Evolutionary conservation across 2,888 invertebrate genomes (phyloP), one percentile per base, ranked within the genome.

Genomic region (Xestia sexstrigata): DNA sequence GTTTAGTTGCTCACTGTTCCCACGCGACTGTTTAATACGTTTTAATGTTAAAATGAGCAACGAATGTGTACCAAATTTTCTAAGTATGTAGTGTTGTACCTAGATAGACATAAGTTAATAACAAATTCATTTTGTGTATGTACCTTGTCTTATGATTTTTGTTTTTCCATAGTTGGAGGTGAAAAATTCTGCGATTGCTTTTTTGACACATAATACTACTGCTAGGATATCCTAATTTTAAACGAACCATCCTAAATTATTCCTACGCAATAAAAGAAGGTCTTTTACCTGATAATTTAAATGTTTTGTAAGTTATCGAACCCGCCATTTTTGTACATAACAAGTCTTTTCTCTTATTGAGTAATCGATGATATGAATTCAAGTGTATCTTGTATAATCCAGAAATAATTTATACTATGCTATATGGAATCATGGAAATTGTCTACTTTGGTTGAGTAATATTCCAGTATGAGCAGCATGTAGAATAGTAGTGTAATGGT

Each of bases 1-100:
- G 88, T 94, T 94, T 89, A 89, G 93, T 95, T 94, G 94, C 94
- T 93, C 93, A 90, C 90, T 86, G 83, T 88, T 87, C 86, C 90
- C 89, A 88, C 83, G 90, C 89, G 90, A 92, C 88, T 89, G 82
- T 88, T 85, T 89, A 74, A 87, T 91, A 89, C 89, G 81, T 92
- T 91, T 90, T 90, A 91, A 91, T 91, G 90, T 91, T 90, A 91
- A 93, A 92, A 91, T 88, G 96, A 96, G 96, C 96, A 96, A 96
- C 96, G 96, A 96, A 96, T 95, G 92, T 95, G 96, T 96, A 96
- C 96, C 96, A 96, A 96, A 96, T 94, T 95, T 92, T 94, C 92
- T 93, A 93, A 93, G 93, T 92, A 92, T 92, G 92, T 95, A 95
- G 92, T 93, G 88, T 93, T 94, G 93, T 95, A 95, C 92, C 93